These are phyloP conservation scores for Drosophila kurseongensis DNA, from an alignment of 1,140 invertebrate species.

Conservation along the genomic window DNA sequence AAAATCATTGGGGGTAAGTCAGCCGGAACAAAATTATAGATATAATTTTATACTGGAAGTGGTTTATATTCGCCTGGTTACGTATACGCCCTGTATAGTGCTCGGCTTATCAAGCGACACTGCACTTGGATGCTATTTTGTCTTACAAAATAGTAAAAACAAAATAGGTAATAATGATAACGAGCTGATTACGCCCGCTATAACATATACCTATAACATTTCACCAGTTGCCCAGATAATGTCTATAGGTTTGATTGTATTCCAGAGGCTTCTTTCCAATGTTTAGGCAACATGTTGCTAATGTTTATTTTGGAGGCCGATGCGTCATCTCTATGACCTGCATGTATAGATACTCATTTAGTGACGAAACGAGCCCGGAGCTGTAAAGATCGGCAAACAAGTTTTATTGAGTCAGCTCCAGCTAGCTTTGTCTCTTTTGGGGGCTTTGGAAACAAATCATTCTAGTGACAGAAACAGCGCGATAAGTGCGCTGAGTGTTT, in stretches of 20 bases:
- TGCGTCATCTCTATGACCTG: conserved; percentile 24
- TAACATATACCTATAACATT: conserved; percentile 15
- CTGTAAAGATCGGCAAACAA: conserved; percentile 47
- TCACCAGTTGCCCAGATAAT: conserved; percentile 20
- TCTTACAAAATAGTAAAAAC: conserved; percentile 20
- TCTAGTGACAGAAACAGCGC: conserved; percentile 13
- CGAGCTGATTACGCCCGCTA: conserved; percentile 33
- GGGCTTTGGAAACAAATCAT: conserved; percentile 33
- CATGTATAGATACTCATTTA: conserved; percentile 1
- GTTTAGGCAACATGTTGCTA: conserved; percentile 36
- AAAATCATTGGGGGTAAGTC: conserved; percentile 14
- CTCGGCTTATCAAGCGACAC: conserved; percentile 25
- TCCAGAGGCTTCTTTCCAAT: conserved; percentile 39
- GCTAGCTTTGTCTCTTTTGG: conserved; percentile 21
- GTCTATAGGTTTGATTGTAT: conserved; percentile 1
- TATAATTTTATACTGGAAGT: conserved; percentile 10
- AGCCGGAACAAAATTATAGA: conserved; percentile 38
- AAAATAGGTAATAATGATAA: conserved; percentile 28
- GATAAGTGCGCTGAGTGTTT: conserved; percentile 32
- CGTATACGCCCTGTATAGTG: conserved; percentile 35
- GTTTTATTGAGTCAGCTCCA: conserved; percentile 37
- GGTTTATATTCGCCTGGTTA: conserved; percentile 22
- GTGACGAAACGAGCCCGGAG: conserved; percentile 27
- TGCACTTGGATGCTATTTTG: conserved; percentile 50
- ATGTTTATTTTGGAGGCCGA: conserved; percentile 3